A percentile compares a stretch with the other conserved stretches of the same genome.
phyloP scores from a whole-genome alignment of 1,140 invertebrate genomes.

The Mesaphorura yosii region DNA sequence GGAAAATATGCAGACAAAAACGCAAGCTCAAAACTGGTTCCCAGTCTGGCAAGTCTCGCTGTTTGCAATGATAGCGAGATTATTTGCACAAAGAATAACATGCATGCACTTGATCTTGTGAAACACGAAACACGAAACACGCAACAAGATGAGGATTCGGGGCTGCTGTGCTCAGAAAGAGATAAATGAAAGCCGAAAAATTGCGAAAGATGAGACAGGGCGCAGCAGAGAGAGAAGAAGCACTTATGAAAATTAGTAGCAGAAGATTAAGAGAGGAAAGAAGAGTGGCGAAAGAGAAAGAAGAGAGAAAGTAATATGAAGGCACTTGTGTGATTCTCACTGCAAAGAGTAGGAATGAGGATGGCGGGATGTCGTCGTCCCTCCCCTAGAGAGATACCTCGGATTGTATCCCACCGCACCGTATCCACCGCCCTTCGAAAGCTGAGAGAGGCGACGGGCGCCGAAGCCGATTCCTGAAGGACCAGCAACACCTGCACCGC shows the following conservation, averaged over 20 bases:
- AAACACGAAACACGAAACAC: no score
- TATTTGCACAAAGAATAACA: no score
- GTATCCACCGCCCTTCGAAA: slow-evolving; percentile 22
- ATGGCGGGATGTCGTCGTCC: slow-evolving; percentile 28
- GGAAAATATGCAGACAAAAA: no score
- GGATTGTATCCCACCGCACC: slow-evolving; percentile 28
- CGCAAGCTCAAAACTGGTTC: no score
- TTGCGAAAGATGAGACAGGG: no score
- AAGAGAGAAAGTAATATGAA: slow-evolving; percentile 27
- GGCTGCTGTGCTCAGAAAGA: no score
- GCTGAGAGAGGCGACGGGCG: slow-evolving; percentile 26
- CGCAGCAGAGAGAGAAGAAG: no score
- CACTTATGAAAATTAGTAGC: neutral
- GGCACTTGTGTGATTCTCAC: slow-evolving; percentile 32
- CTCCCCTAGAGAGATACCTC: slow-evolving; percentile 32
- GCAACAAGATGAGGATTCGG: no score
- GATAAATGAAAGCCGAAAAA: no score
- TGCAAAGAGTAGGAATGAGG: slow-evolving; percentile 32
- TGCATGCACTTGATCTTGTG: no score
- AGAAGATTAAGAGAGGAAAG: neutral
- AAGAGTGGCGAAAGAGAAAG: neutral
- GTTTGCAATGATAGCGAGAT: no score
- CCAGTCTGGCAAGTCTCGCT: no score
- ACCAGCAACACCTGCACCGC: slow-evolving; percentile 7
- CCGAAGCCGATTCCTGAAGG: slow-evolving; percentile 7